These are phyloP conservation scores for Deroplatys truncata DNA, from an alignment of 2,888 invertebrate species.

Conservation along the genomic window DNA sequence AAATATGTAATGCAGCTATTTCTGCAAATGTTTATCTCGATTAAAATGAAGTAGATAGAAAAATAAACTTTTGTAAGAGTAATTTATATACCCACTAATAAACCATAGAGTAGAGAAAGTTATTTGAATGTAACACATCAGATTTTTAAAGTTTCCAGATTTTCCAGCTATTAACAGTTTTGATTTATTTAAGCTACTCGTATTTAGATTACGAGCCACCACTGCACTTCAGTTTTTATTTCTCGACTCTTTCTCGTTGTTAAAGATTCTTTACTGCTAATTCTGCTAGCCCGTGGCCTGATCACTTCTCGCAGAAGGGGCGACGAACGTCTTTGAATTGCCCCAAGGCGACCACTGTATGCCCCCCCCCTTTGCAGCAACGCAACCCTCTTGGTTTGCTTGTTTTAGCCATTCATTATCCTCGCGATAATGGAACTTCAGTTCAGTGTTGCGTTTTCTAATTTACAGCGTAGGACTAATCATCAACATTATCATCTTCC, in stretches of 20 bases:
- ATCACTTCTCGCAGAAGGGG: not conserved
- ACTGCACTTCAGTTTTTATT: not conserved
- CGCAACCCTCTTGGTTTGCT: not conserved
- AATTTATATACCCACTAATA: too few relatives aligned
- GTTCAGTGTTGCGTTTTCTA: not conserved
- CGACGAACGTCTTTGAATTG: not conserved
- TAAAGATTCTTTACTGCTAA: not conserved
- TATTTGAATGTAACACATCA: too few relatives aligned
- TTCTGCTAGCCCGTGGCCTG: conserved; percentile 1
- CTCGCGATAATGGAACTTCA: not conserved
- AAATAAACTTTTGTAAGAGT: too few relatives aligned
- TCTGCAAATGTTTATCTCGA: too few relatives aligned
- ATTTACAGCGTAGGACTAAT: not conserved
- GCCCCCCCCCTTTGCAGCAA: not conserved
- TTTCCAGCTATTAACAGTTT: too few relatives aligned
- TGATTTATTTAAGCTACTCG: too few relatives aligned
- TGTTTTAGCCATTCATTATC: not conserved
- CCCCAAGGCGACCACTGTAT: not conserved
- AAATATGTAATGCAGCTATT: too few relatives aligned
- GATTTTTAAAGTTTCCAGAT: too few relatives aligned
- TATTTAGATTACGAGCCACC: not conserved
- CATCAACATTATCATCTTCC: not conserved
- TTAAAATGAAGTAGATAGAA: too few relatives aligned
- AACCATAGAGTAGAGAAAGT: too few relatives aligned
- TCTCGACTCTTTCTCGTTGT: not conserved